phyloP scores from a whole-genome alignment of 1,140 invertebrate species.

The Brachionus manjavacas region DNA sequence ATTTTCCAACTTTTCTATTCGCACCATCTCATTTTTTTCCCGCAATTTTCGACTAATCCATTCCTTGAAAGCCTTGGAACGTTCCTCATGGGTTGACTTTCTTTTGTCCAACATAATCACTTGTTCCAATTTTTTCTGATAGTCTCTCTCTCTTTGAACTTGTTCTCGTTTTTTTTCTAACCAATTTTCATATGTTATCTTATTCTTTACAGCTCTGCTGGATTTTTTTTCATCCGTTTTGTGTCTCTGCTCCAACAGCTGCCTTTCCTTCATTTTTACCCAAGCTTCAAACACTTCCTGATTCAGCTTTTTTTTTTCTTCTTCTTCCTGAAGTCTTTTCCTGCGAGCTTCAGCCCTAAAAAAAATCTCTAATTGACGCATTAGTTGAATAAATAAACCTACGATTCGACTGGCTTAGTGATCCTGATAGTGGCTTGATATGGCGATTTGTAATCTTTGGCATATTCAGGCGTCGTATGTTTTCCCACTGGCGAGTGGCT shows the following conservation, averaged over 20 bases:
- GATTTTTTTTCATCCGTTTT: background rate
- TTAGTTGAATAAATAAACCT: background rate
- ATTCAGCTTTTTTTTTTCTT: constrained; percentile 9
- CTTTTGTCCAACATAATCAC: background rate
- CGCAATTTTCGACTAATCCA: background rate
- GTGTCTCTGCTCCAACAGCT: background rate
- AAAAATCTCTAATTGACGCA: background rate
- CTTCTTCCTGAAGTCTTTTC: constrained; percentile 23
- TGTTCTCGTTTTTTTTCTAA: constrained; percentile 17
- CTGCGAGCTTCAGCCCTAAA: background rate
- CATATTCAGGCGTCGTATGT: constrained; percentile 36
- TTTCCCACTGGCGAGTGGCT: background rate
- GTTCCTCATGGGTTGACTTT: background rate
- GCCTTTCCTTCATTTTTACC: constrained; percentile 34
- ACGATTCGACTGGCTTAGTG: background rate
- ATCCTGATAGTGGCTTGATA: constrained; percentile 12
- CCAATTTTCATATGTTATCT: background rate
- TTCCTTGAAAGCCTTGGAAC: constrained; percentile 21
- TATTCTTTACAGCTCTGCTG: background rate
- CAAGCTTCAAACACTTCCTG: constrained; percentile 8
- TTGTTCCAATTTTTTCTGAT: constrained; percentile 34
- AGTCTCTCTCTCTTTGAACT: constrained; percentile 15
- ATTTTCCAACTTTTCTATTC: constrained; percentile 2
- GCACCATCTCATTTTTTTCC: constrained; percentile 10
- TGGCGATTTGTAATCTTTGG: constrained; percentile 34